Percentiles rank a stretch among this genome's conserved stretches.
These are phyloP conservation scores for Anodontia alba DNA, from an alignment of 2,888 invertebrate species.

Conservation along the genomic window DNA sequence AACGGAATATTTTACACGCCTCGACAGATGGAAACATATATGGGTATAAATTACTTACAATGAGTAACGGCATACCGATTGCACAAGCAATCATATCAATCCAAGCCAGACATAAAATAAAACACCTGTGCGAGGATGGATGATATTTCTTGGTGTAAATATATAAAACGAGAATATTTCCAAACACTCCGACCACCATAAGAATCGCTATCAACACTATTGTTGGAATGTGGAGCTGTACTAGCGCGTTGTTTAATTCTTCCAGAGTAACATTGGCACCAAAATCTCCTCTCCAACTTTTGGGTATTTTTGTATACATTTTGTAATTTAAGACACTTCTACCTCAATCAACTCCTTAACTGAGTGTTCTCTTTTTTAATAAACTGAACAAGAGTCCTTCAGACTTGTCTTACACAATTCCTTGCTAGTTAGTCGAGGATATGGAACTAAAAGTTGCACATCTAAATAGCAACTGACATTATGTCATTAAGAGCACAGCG, in stretches of 20 bases:
- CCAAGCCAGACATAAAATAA: slow-evolving; percentile 71
- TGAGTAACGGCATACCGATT: slow-evolving; percentile 70
- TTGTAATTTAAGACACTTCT: not conserved
- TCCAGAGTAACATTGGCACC: slow-evolving; percentile 54
- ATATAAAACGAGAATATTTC: slow-evolving; percentile 70
- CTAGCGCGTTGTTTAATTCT: slow-evolving; percentile 62
- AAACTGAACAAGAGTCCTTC: too few relatives aligned
- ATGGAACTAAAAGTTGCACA: not conserved
- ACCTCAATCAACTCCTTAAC: not conserved
- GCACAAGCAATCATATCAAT: slow-evolving; percentile 71
- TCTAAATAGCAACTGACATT: too few relatives aligned
- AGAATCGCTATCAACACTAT: slow-evolving; percentile 68
- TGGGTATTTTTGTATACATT: slow-evolving; percentile 57
- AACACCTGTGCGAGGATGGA: slow-evolving; percentile 69
- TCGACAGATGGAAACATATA: slow-evolving; percentile 68
- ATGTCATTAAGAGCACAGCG: too few relatives aligned
- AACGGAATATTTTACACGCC: slow-evolving; percentile 69
- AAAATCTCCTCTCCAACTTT: slow-evolving; percentile 38
- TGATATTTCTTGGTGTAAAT: slow-evolving; percentile 71
- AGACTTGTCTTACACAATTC: not conserved
- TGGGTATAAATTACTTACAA: slow-evolving; percentile 71
- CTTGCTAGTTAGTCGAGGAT: not conserved
- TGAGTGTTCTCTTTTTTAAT: not conserved
- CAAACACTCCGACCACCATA: slow-evolving; percentile 71
- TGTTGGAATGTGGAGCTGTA: slow-evolving; percentile 68